phyloP scores from a whole-genome alignment of 2,797 vertebrate species.

The Morelia viridis region DNA sequence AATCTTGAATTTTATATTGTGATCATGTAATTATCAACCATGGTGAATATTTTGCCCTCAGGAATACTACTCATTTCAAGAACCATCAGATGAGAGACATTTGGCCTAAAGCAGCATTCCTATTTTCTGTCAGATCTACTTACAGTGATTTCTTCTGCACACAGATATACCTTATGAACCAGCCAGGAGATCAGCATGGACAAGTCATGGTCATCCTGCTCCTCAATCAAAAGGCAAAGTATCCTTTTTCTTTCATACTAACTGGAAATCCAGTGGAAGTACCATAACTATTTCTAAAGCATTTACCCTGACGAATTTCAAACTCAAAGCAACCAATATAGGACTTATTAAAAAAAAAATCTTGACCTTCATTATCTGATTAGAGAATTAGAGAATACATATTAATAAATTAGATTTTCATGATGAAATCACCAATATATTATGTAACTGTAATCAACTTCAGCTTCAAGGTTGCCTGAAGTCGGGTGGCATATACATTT shows the following conservation, averaged over 20 bases:
- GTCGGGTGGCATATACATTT: not conserved
- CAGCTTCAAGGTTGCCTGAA: not conserved
- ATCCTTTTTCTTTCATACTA: not conserved
- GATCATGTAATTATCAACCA: not conserved
- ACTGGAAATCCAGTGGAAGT: not conserved
- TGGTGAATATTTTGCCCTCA: not conserved
- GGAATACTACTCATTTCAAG: not conserved
- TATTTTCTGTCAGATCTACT: slow-evolving; percentile 1
- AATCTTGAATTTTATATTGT: not conserved
- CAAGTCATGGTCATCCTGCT: slow-evolving; percentile 77
- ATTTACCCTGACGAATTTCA: not conserved
- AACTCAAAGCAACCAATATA: not conserved
- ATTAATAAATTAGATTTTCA: not conserved
- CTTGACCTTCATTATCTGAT: not conserved
- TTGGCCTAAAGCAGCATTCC: not conserved
- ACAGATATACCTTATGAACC: slow-evolving; percentile 85
- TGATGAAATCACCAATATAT: not conserved
- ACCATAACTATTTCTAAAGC: not conserved
- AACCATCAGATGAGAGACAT: not conserved
- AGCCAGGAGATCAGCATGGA: slow-evolving; percentile 83
- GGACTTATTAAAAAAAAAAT: not conserved
- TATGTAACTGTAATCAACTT: not conserved
- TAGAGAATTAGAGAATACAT: not conserved
- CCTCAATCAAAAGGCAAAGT: slow-evolving; percentile 82
- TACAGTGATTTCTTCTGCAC: slow-evolving; percentile 48